Base-by-base conservation (phyloP, 2,113 vertebrate genomes). In the Lagopus leucura region DNA sequence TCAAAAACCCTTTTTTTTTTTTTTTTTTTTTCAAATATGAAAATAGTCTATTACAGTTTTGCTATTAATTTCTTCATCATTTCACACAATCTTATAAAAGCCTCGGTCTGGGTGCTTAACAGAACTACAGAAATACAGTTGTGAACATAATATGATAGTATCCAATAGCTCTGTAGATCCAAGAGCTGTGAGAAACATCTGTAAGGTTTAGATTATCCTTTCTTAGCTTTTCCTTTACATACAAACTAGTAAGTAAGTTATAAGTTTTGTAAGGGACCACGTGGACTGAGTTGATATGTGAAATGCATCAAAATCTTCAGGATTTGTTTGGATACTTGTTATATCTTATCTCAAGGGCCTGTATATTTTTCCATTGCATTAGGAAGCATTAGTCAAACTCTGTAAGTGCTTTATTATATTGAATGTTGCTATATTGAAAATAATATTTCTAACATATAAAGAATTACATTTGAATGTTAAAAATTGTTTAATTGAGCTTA, bases 1-100 rank as follows among this genome's bases (percentile, higher is more conserved):
- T 38, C 9, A 78, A 52, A 20, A 16, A 0, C 0, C 0, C n/a
- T n/a, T n/a, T n/a, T 1, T 38, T 42, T 85, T 25, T 14, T 52
- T 40, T 40, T 40, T 40, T 40, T 40, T 40, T 40, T 40, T 40
- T 13, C 6, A 5, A 8, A 79, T 84, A 58, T 32, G 22, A 57
- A 70, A 73, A 38, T 36, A 1, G 40, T 80, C 45, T n/a, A 8
- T 32, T 60, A 47, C 27, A 67, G 10, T 77, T 89, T 69, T 78
- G 52, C 32, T 67, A 6, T 5, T 47, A 71, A 28, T 78, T 95
- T 88, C 4, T 75, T 80, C 2, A 5, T 61, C 20, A 34, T 69
- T 61, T 65, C 65, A n/a, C 28, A 34, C 42, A 61, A 45, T 48
- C 2, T 5, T 57, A 6, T 34, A 5, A 78, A 84, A 13, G 10